Evolutionary conservation across 2,113 vertebrate genomes (phyloP), one percentile per base, ranked within the genome.

Genomic region (Sebastes fasciatus): DNA sequence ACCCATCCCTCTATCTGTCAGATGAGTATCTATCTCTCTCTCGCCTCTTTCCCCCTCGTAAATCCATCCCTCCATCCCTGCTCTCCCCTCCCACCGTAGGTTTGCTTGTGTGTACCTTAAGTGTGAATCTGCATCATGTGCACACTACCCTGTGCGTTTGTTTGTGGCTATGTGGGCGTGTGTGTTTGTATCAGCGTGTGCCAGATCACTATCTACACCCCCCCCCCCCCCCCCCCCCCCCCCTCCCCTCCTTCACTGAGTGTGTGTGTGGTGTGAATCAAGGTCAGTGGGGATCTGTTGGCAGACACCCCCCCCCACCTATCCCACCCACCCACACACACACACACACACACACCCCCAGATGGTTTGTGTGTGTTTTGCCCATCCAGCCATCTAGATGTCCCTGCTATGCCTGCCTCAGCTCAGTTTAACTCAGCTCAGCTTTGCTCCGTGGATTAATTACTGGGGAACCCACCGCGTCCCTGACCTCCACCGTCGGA

Each of bases 401-500:
- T 80, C 79, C 74, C 80, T 48, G 23, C 85, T 75, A 67, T 26
- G 80, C 64, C 79, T 65, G 86, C 70, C 77, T 89, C 86, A 26
- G 85, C 85, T 94, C 90, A 79, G 90, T 89, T 93, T 86, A 90
- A 86, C 89, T 86, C 80, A 42, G 90, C 89, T 94, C 91, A 79
- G 91, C 89, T 86, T 86, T 64, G 80, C 85, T 89, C 79, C 17
- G 17, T 74, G 88, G 95, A 95, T 94, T 95, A 95, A 95, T 96
- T 95, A 95, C 93, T 91, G 78, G 87, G 90, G 91, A 95, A 93
- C 92, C 94, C 88, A 81, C 82, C 40, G 87, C 93, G 80, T 91
- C 91, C 90, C 92, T 95, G 95, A 95, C 95, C 95, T 96, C 94
- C 91, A 91, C 91, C 88, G 65, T 88, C 65, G 88, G 80, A 91